Percentiles rank a stretch among this genome's conserved stretches.
These are phyloP conservation scores for Phengaris alcon DNA, from an alignment of 2,888 invertebrate species.

Conservation along the genomic window DNA sequence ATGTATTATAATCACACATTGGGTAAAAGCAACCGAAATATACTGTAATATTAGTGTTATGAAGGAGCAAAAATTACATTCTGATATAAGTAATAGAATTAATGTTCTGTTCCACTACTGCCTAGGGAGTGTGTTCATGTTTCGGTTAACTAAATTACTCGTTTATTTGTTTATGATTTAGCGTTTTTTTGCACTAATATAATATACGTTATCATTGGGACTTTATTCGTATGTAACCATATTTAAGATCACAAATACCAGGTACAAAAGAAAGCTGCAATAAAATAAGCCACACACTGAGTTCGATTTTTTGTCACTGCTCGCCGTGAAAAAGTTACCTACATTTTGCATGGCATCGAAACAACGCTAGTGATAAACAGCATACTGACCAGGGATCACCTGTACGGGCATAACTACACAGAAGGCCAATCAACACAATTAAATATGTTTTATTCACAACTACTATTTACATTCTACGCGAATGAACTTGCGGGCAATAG, in stretches of 20 bases:
- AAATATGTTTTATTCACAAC: not conserved
- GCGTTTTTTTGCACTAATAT: too few relatives aligned
- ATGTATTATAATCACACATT: constrained; percentile 11
- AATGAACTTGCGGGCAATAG: not conserved
- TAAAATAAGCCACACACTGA: not conserved
- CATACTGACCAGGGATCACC: too few relatives aligned
- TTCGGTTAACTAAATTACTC: not conserved
- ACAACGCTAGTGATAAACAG: too few relatives aligned
- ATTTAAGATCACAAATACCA: too few relatives aligned
- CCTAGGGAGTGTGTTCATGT: not conserved
- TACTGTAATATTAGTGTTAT: constrained; percentile 26
- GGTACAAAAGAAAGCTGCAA: too few relatives aligned
- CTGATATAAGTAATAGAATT: not conserved
- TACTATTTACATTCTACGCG: not conserved
- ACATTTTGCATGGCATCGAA: too few relatives aligned
- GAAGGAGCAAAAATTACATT: constrained; percentile 2
- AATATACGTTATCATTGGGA: too few relatives aligned
- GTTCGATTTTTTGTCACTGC: too few relatives aligned
- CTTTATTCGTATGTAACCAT: too few relatives aligned
- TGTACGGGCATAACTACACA: too few relatives aligned
- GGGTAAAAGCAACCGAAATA: constrained; percentile 16
- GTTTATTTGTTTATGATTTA: not conserved
- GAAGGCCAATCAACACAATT: too few relatives aligned
- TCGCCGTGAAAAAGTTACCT: too few relatives aligned
- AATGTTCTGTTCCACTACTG: not conserved